Evolutionary conservation across 2,888 invertebrate genomes (phyloP).

Genomic region (Macrosiphum euphorbiae): DNA sequence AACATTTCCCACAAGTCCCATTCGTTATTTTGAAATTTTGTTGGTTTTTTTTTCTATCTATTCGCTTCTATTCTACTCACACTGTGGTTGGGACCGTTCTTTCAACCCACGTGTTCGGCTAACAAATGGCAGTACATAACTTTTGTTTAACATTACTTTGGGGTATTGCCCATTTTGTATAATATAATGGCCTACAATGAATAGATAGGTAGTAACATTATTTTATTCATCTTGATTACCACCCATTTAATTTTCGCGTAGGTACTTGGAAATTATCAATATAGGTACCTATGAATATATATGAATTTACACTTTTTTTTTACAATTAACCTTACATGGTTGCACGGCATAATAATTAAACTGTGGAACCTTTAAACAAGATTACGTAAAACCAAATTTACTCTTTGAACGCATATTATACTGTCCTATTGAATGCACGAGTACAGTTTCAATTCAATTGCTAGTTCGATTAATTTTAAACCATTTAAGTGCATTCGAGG

Average conservation of each 20-base stretch:
- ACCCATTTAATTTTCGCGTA: not conserved
- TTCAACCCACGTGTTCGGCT: not conserved
- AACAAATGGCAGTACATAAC: not conserved
- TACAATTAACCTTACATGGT: not conserved
- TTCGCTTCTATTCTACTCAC: not conserved
- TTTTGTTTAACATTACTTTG: not conserved
- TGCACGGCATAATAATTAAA: not conserved
- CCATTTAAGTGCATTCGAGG: not conserved
- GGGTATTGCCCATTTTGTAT: not conserved
- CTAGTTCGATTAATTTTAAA: not conserved
- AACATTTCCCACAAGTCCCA: slow-evolving; percentile 24
- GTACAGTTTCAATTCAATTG: not conserved
- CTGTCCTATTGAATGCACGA: not conserved
- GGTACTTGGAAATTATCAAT: not conserved
- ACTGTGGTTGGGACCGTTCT: not conserved
- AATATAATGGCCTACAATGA: not conserved
- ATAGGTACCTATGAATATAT: not conserved
- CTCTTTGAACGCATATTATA: not conserved
- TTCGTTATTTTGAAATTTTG: not conserved
- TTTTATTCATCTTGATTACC: not conserved
- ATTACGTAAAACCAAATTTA: not conserved
- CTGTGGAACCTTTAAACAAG: too few relatives aligned
- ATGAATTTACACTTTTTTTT: not conserved
- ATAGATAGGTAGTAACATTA: not conserved
- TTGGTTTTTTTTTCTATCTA: not conserved